Evolutionary conservation across 2,797 vertebrate genomes (phyloP).

Genomic region (Schizopygopsis pylzovi): DNA sequence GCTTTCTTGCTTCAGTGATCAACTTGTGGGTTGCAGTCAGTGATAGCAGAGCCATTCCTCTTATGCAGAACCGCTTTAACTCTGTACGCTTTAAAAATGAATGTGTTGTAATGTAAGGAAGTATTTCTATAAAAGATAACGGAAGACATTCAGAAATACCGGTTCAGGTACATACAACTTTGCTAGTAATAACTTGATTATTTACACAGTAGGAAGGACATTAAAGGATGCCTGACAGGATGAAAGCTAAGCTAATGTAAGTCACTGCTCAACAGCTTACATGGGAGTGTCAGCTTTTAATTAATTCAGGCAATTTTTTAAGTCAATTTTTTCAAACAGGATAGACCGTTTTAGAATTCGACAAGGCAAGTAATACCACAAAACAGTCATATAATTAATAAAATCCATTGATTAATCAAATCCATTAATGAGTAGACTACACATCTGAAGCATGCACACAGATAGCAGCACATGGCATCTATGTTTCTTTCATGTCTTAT

Average conservation of each 20-base stretch:
- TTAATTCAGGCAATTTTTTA: background rate
- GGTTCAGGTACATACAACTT: background rate
- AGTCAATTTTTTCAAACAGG: background rate
- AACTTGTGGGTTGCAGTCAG: constrained; percentile 4
- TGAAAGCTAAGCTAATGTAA: background rate
- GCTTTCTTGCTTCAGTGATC: constrained; percentile 18
- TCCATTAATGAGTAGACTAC: too few species aligned
- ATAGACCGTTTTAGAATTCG: background rate
- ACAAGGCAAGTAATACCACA: background rate
- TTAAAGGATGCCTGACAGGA: background rate
- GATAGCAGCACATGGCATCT: too few species aligned
- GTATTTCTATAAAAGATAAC: background rate
- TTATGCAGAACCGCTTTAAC: background rate
- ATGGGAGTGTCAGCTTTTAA: background rate
- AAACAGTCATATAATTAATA: background rate
- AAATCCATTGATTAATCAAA: background rate
- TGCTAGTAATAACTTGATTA: background rate
- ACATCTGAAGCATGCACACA: too few species aligned
- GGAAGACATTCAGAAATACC: background rate
- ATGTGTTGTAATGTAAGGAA: background rate
- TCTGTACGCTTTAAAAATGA: background rate
- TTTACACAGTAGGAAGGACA: background rate
- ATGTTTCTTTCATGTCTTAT: too few species aligned
- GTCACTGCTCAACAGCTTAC: background rate
- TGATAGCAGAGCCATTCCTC: background rate